Base-by-base conservation (phyloP, 2,113 vertebrate species). In the Hippoglossus stenolepis region DNA sequence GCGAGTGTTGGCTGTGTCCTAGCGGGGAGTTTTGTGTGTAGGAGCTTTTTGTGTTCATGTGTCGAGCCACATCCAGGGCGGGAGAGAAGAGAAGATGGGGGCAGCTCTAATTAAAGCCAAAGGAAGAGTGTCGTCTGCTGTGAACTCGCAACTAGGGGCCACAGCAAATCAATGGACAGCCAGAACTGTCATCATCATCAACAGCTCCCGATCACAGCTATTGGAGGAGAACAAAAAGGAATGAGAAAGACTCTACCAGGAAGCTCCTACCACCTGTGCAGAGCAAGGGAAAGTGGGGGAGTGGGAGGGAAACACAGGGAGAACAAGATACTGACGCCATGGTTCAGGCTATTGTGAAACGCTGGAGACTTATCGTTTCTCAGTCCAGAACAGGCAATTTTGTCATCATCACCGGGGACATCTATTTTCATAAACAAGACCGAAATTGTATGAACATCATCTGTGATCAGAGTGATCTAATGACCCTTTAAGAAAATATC, bases 111-210 rank as follows among this genome's bases (percentile, higher is more conserved):
- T 94, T 94, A 93, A 91, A 91, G 89, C 87, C 87, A 85, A 89
- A 84, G 79, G 84, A 91, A 89, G 90, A 93, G 87, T 90, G 89
- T 93, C 89, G 82, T 93, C 91, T 88, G 90, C 86, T 91, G 91
- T 89, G 90, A 93, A 90, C 89, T 90, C 91, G 18, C 90, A 59
- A 92, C 89, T 66, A 93, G 91, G 86, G 92, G 90, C 85, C 84
- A 83, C 87, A 59, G 91, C 89, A 85, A 91, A 95, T 93, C 93
- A 93, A 93, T 93, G 92, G 93, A 87, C 74, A 89, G 89, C 90
- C 89, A 85, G 88, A 89, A 88, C 92, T 84, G 93, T 94, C 90
- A 93, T 94, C 90, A 93, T 85, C 87, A 89, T 89, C 91, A 93
- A 81, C 90, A 88, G 87, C 85, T 87, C 82, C 69, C 84, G 77